Base-by-base conservation (phyloP, 2,888 invertebrate species). In the Phania funesta region DNA sequence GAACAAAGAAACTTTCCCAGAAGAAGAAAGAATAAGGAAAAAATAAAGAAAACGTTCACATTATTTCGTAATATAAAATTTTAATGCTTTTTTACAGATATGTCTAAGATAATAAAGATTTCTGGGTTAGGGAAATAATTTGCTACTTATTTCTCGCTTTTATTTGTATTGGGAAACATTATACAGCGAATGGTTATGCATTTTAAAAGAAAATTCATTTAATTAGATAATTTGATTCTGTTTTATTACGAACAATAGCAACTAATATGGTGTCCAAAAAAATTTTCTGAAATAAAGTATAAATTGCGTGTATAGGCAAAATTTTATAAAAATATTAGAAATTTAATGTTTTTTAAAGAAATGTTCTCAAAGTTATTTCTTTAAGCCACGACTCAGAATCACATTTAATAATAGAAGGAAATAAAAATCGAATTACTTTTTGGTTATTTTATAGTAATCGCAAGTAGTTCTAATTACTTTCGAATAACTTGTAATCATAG, bases 1-100 rank as follows among this genome's bases (percentile, higher is more conserved):
- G 62, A 77, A 77, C 65, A 71, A 78, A 50, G 78, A 71, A 73
- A 79, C 44, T 79, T 79, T 73, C 71, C 58, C 78, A 73, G 58
- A 32, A 65, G 65, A 44, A 56, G 32, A 26, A 38, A 29, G 16
- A 62, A 20, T n/a, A 44, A 46, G n/a, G 24, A 13, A 54, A 46
- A 46, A 46, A 24, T 1, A 60, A 18, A 20, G 50, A 29, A 44
- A 13, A 41, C n/a, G 38, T 35, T 44, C 50, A 65, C 52, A 65
- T 65, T 73, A 65, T 52, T 79, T 73, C 24, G 67, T 65, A 79
- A 60, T 79, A 73, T 18, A 73, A 73, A 50, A 65, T 58, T 71
- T 65, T 46, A 78, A 58, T 58, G 65, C 58, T 65, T 78, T 60
- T 52, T 67, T 18, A 32, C 22, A 64, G 70, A 62, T 52, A 70